Evolutionary conservation across 2,888 invertebrate genomes (phyloP).

Genomic region (Dinocampus coccinellae): DNA sequence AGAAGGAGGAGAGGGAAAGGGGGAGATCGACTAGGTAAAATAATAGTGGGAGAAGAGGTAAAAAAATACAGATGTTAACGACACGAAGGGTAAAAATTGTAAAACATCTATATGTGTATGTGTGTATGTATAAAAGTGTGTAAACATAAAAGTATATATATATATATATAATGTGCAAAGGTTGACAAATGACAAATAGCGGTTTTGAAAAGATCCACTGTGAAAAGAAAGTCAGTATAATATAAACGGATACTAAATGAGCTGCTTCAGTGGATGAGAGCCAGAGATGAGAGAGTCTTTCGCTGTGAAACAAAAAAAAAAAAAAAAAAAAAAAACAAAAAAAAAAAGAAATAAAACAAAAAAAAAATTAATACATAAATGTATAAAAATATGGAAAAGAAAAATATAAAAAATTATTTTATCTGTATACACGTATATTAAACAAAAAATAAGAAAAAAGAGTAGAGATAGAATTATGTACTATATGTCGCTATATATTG

Average conservation of each 20-base stretch:
- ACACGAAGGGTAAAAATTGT: background rate
- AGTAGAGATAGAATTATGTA: too few species aligned
- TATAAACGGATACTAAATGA: constrained; percentile 40
- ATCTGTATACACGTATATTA: background rate
- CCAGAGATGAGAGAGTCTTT: constrained; percentile 34
- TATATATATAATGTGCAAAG: background rate
- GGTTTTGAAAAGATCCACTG: constrained; percentile 17
- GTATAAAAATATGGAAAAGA: background rate
- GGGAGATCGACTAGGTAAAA: too few species aligned
- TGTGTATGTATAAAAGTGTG: background rate
- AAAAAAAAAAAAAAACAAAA: background rate
- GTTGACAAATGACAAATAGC: constrained; percentile 8
- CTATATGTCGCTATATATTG: background rate
- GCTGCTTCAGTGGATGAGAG: constrained; percentile 31
- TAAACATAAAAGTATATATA: background rate
- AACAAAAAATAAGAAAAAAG: too few species aligned
- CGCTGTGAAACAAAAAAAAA: constrained; percentile 1
- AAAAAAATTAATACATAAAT: background rate
- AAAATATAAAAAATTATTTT: background rate
- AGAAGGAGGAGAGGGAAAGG: too few species aligned
- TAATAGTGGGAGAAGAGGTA: too few species aligned
- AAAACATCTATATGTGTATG: background rate
- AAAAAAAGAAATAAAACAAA: constrained; percentile 17
- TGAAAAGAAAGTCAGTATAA: constrained; percentile 25
- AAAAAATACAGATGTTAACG: background rate